Conservation (phyloP, 2,113 vertebrate species). For the Neolamprologus brichardi region DNA sequence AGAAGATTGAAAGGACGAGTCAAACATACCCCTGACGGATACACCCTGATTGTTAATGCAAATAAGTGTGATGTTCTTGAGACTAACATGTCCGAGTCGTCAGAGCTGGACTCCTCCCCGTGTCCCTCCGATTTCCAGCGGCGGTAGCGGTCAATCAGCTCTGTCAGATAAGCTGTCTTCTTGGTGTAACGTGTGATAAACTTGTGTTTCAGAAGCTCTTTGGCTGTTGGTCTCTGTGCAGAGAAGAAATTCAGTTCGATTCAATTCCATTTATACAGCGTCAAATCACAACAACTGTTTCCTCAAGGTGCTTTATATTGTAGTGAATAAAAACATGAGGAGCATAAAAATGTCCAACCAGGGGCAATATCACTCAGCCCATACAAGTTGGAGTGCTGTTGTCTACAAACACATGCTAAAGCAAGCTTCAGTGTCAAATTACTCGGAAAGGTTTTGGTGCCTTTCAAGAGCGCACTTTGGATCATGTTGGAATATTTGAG, state of each 20-base stretch:
- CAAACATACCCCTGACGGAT: not conserved
- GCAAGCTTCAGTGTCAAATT: not conserved
- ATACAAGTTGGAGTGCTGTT: not conserved
- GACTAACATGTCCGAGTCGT: constrained; percentile 89
- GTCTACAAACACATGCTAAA: not conserved
- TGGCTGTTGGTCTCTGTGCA: constrained; percentile 89
- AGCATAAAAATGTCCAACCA: not conserved
- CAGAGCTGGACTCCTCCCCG: constrained; percentile 92
- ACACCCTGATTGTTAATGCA: not conserved
- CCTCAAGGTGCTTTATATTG: not conserved
- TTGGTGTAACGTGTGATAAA: constrained; percentile 98
- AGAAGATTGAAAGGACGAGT: not conserved
- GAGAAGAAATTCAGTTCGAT: not conserved
- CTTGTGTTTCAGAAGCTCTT: constrained; percentile 95
- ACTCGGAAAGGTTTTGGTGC: not conserved
- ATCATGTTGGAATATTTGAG: not conserved
- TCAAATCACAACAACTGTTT: not conserved
- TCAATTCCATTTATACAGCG: not conserved
- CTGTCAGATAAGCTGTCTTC: constrained; percentile 95
- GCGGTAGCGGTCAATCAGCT: constrained; percentile 90
- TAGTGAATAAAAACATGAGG: not conserved
- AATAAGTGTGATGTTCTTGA: not conserved
- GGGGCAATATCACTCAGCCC: accelerated
- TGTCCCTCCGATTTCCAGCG: constrained; percentile 97
- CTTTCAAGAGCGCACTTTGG: not conserved